Base-by-base conservation (phyloP, 2,113 vertebrate species). In the Salvelinus sp. region DNA sequence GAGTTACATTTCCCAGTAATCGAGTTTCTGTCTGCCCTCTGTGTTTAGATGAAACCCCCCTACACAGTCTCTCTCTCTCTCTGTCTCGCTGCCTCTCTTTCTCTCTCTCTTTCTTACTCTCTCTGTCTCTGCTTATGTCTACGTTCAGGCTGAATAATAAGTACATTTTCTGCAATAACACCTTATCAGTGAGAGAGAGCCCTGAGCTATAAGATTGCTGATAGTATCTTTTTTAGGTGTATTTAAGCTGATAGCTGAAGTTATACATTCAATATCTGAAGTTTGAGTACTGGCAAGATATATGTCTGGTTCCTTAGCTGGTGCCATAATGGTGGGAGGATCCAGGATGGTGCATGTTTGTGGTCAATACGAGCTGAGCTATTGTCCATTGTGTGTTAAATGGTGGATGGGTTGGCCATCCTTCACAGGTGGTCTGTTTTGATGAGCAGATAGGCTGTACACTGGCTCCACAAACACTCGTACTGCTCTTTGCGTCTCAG, bases 1-100 rank as follows among this genome's bases (percentile, higher is more conserved):
- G 82, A 90, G 83, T 89, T 87, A 76, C 85, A 90, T 92, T 90
- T 90, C 84, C 81, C 82, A 69, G 87, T 91, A 91, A 93, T 91
- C 77, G 88, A 89, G 85, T 90, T 88, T 85, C 86, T 91, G 89
- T 88, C 86, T 92, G 76, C 77, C 77, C 74, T 84, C 85, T 90
- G 86, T 91, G 88, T 78, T 86, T 72, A 77, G 68, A 79, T 82
- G 78, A 88, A 81, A 82, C 88, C 77, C 78, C 81, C 85, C 85
- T 88, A 82, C 88, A 89, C 18, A 38, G 18, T 64, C 12, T 27
- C 30, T 64, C 48, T 72, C 14, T 70, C 30, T 33, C 5, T 33
- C 30, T 33, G 28, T 28, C 28, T 28, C 28, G 28, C 28, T 28
- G 28, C 28, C 13, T 14, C 1, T 72, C 14, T 57, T 2, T 72